Percentiles rank a stretch among this genome's conserved stretches.
Evolutionary conservation across 37 sponge, comb jelly and placozoan genomes (phyloP).

Genomic region (Halichondria panicea): DNA sequence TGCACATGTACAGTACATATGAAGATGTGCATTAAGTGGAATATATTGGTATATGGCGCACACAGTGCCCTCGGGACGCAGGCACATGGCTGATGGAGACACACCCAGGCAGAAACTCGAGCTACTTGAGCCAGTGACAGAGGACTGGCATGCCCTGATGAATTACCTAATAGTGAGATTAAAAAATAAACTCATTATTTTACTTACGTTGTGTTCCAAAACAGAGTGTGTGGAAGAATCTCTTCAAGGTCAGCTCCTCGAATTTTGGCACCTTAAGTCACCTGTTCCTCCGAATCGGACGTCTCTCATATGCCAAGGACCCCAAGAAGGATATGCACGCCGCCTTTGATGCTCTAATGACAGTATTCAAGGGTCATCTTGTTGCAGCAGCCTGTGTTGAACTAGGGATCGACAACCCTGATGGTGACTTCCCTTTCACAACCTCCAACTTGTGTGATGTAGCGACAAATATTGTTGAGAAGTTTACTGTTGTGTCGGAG

Average conservation of each 20-base stretch:
- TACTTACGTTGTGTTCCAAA: too few species aligned
- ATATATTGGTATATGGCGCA: too few species aligned
- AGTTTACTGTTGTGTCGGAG: constrained; percentile 19
- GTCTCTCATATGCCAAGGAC: constrained; percentile 3
- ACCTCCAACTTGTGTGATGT: not conserved
- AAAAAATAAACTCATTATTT: too few species aligned
- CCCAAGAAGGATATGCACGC: constrained; percentile 42
- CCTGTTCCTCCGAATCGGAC: constrained; percentile 8
- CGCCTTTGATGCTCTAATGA: not conserved
- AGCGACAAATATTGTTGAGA: constrained; percentile 14
- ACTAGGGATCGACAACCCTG: constrained; percentile 7
- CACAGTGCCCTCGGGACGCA: too few species aligned
- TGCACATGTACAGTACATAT: too few species aligned
- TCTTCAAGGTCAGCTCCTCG: constrained; percentile 1
- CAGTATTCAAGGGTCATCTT: constrained; percentile 29
- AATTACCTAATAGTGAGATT: constrained; percentile 4
- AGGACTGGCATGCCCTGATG: constrained; percentile 33
- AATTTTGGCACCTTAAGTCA: constrained; percentile 30
- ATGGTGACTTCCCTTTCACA: too few species aligned
- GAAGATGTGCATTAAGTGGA: too few species aligned
- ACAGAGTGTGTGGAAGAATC: constrained; percentile 39
- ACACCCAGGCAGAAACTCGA: constrained; percentile 16
- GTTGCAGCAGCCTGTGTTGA: constrained; percentile 25
- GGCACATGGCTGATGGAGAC: constrained; percentile 23
- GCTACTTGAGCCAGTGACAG: constrained; percentile 20